Evolutionary conservation across 2,113 vertebrate genomes (phyloP).

Genomic region (Lepus timidus): DNA sequence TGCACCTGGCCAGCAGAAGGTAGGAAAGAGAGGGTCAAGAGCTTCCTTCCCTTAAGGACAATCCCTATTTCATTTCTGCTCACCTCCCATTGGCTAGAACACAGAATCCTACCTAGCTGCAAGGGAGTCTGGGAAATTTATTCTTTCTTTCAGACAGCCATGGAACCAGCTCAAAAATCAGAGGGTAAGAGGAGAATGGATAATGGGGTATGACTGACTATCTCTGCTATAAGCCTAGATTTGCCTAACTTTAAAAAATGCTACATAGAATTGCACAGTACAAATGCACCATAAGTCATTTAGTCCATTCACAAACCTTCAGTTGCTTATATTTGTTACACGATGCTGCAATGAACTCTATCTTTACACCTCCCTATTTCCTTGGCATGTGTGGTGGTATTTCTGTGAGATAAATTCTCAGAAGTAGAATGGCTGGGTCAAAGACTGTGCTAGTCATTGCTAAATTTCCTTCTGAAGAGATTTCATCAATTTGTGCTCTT

Average conservation of each 20-base stretch:
- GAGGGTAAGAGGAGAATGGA: neutral
- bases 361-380: neutral
- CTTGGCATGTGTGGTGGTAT: neutral
- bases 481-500: neutral
- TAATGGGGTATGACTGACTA: neutral
- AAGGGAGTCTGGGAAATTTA: conserved; percentile 9
- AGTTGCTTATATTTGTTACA: neutral
- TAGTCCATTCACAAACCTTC: no score
- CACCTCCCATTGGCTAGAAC: neutral
- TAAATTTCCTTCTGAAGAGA: neutral
- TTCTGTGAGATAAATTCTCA: neutral
- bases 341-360: neutral
- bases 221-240: neutral
- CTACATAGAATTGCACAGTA: neutral
- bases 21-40: neutral
- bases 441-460: neutral
- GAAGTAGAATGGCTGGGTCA: neutral
- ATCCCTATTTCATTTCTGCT: conserved; percentile 12
- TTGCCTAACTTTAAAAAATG: neutral
- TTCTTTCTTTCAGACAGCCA: conserved; percentile 25
- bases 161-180: neutral
- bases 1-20: conserved; percentile 34
- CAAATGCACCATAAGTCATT: neutral
- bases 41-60: neutral
- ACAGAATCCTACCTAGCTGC: neutral